Evolutionary conservation across 2,113 vertebrate species (phyloP), one percentile per base, ranked within the genome.

Genomic region (Podiceps cristatus): DNA sequence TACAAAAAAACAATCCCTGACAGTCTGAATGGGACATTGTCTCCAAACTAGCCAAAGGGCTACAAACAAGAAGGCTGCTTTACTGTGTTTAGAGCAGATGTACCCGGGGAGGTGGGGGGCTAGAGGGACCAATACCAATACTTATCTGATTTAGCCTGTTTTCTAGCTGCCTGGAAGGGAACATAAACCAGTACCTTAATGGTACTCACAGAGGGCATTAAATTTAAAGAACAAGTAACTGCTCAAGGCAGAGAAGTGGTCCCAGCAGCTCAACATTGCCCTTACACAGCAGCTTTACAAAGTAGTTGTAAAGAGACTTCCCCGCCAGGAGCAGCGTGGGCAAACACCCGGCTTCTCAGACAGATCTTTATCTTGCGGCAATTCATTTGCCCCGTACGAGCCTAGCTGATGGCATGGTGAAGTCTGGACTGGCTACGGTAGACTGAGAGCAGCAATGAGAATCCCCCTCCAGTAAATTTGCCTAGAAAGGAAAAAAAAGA

Each of bases 271-370:
- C 13, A 3, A 4, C 17, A 7, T 1, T 5, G 45, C 33, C 53
- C 45, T 33, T 3, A 10, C 4, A 40, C 5, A 11, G 40, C 66
- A 47, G 44, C 44, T 50, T 11, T 10, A 18, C 60, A 18, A 29
- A 27, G 49, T 10, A 66, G 27, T 0, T 79, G 22, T 20, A 50
- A 37, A 37, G 37, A 37, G 53, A 33, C n/a, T 22, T 40, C 66
- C 28, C 7, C 40, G 3, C 13, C 0, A 1, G 24, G 25, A 40
- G 62, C 5, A 29, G 4, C 0, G 0, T 0, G 2, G 69, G 45
- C 35, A 47, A 64, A 16, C 29, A 11, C 18, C 53, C 2, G 23
- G 52, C 60, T 17, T 49, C 71, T 14, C 49, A 47, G 22, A 9
- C 69, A n/a, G 18, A 5, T 13, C 13, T 12, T 44, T 13, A 37